Evolutionary conservation across 2,888 invertebrate species (phyloP).

Genomic region (Tetrapedia diversipes): DNA sequence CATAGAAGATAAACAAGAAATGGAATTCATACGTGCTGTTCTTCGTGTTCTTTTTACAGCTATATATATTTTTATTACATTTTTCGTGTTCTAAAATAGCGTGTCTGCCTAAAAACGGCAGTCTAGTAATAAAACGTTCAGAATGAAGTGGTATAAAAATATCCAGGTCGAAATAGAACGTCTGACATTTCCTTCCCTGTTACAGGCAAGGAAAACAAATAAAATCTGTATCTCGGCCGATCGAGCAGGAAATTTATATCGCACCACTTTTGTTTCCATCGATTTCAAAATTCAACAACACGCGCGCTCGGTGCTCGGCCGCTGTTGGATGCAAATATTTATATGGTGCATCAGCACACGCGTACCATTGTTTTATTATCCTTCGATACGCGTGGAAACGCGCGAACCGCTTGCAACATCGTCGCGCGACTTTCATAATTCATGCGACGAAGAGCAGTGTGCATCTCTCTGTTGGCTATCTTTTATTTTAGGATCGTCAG

Average conservation of each 20-base stretch:
- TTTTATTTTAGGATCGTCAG: conserved; percentile 29
- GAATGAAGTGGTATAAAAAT: not conserved
- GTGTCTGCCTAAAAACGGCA: no score
- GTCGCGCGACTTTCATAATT: conserved; percentile 42
- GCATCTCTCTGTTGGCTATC: conserved; percentile 10
- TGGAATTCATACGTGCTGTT: no score
- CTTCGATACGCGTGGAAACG: conserved; percentile 16
- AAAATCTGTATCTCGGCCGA: not conserved
- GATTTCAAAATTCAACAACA: conserved; percentile 27
- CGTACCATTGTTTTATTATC: conserved; percentile 30
- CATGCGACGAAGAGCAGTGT: conserved; percentile 3
- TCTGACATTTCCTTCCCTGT: not conserved
- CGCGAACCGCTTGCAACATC: conserved; percentile 39
- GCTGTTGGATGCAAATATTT: conserved; percentile 35
- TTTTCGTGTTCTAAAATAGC: no score
- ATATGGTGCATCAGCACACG: conserved; percentile 28
- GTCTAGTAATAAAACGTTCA: not conserved
- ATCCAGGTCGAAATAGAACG: not conserved
- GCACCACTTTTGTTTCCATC: not conserved
- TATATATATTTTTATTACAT: no score
- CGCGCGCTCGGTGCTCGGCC: no score
- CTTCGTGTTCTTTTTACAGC: no score
- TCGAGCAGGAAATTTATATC: conserved; percentile 1
- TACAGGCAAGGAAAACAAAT: not conserved
- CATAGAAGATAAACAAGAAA: no score